Evolutionary conservation across 2,113 vertebrate species (phyloP).

Genomic region (Pheucticus melanocephalus): DNA sequence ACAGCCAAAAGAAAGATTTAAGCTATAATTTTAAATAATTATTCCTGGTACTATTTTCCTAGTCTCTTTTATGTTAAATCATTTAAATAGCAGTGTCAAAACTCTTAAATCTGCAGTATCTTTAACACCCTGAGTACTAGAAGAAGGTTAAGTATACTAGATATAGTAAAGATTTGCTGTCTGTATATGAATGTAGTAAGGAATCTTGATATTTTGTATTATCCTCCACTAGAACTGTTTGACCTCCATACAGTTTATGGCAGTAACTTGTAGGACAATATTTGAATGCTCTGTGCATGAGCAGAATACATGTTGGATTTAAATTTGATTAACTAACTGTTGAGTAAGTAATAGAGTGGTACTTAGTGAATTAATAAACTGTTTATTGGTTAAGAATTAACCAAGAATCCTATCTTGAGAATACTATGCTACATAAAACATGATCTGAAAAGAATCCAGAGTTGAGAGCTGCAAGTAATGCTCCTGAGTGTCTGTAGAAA

Average conservation of each 20-base stretch:
- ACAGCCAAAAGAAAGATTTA: neutral
- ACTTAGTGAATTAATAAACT: slow-evolving; percentile 47
- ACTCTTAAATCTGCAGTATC: neutral
- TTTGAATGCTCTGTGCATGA: neutral
- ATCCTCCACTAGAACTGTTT: neutral
- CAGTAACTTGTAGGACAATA: neutral
- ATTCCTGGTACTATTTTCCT: neutral
- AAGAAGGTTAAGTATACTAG: neutral
- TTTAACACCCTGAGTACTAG: neutral
- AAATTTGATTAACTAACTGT: slow-evolving; percentile 34
- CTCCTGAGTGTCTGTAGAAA: neutral
- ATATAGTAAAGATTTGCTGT: neutral
- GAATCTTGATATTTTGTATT: neutral
- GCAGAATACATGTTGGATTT: neutral
- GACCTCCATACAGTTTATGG: neutral
- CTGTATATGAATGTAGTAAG: neutral
- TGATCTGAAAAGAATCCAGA: neutral
- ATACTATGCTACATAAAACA: slow-evolving; percentile 28
- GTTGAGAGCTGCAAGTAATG: neutral
- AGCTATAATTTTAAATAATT: neutral
- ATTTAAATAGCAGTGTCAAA: neutral
- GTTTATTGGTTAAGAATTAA: slow-evolving; percentile 48
- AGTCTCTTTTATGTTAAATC: neutral
- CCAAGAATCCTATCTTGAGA: slow-evolving; percentile 18
- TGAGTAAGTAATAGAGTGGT: slow-evolving; percentile 14